phyloP scores from a whole-genome alignment of 2,797 vertebrate genomes.

The Cetoscarus ocellatus region DNA sequence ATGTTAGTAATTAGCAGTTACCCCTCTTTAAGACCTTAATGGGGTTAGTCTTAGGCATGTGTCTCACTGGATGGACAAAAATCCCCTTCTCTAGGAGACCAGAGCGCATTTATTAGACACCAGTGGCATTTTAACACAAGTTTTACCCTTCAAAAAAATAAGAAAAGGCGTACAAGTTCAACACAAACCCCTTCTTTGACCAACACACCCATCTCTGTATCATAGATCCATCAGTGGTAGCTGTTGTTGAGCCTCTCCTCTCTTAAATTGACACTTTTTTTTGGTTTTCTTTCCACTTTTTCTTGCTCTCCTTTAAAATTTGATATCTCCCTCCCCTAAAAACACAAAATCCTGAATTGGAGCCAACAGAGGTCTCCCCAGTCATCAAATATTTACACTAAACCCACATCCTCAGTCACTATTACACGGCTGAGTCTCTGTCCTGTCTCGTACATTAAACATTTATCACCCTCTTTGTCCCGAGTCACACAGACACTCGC shows the following conservation, averaged over 20 bases:
- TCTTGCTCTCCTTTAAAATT: neutral
- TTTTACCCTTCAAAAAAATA: neutral
- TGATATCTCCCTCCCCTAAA: neutral
- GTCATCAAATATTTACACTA: constrained; percentile 49
- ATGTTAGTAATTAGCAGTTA: constrained; percentile 46
- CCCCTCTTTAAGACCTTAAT: constrained; percentile 50
- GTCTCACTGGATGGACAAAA: neutral
- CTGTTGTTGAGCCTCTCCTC: constrained; percentile 4
- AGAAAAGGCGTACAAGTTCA: too few species aligned
- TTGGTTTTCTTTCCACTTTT: neutral
- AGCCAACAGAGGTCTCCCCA: neutral
- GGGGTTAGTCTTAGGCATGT: constrained; percentile 36
- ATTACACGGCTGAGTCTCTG: constrained; percentile 17
- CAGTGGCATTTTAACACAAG: neutral
- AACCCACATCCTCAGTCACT: constrained; percentile 29
- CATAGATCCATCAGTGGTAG: neutral
- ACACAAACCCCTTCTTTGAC: neutral
- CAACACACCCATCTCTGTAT: neutral
- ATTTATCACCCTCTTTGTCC: constrained; percentile 15
- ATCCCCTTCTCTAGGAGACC: constrained; percentile 2
- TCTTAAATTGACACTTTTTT: too few species aligned
- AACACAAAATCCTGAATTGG: constrained; percentile 1
- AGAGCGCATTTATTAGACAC: constrained; percentile 7
- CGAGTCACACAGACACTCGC: neutral
- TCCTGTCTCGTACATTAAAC: constrained; percentile 13